Evolutionary conservation across 2,113 vertebrate species (phyloP).

Genomic region (Varanus komodoensis): DNA sequence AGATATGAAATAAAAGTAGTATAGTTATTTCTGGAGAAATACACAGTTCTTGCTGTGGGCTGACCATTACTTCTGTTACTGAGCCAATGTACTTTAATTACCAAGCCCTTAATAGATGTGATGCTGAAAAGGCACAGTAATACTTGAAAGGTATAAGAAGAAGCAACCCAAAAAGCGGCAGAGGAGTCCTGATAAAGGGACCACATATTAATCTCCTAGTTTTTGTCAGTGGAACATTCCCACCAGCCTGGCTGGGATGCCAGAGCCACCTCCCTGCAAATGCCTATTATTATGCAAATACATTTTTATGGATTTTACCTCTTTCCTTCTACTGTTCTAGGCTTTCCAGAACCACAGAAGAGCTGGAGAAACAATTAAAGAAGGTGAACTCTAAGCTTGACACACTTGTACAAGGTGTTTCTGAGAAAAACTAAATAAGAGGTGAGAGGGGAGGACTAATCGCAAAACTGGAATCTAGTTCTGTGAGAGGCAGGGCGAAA

Average conservation of each 20-base stretch:
- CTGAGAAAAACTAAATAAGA: not conserved
- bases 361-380: slow-evolving; percentile 55
- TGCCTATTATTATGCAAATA: not conserved
- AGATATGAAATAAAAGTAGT: not conserved
- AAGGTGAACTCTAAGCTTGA: slow-evolving; percentile 43
- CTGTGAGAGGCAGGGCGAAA: not conserved
- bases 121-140: no score
- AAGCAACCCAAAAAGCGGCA: not conserved
- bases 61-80: not conserved
- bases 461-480: not conserved
- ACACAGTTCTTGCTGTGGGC: not conserved
- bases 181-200: not conserved
- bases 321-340: slow-evolving; percentile 53
- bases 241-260: not conserved
- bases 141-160: not conserved
- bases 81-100: not conserved
- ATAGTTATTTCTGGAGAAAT: not conserved
- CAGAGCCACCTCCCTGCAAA: not conserved
- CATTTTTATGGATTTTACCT: not conserved
- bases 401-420: not conserved
- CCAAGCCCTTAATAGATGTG: not conserved
- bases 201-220: not conserved
- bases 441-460: not conserved
- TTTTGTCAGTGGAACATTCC: not conserved
- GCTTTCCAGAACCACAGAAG: slow-evolving; percentile 52